Evolutionary conservation across 2,113 vertebrate species (phyloP), one percentile per base, ranked within the genome.

Genomic region (Mirza zaza): DNA sequence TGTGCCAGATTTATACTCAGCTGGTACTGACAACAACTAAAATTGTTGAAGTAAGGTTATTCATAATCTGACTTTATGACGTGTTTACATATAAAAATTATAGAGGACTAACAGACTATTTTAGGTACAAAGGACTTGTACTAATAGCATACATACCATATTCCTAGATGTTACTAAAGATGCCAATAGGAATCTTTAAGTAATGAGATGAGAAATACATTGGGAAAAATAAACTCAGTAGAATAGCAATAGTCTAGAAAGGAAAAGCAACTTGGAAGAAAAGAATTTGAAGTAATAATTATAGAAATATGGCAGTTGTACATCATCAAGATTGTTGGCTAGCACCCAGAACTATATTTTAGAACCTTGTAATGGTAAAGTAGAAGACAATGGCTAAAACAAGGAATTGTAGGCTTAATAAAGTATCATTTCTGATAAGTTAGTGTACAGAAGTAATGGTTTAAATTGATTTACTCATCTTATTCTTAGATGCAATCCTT

Each of bases 121-220:
- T 79, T 55, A 79, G 48, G 13, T 79, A 55, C 10, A 79, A 79
- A n/a, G 76, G 18, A 50, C 85, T 23, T 29, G 42, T 48, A 76
- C 8, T 76, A 45, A 21, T 45, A 79, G 80, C 18, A n/a, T 79
- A 25, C 63, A 52, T 23, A 23, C 17, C 45, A 5, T 42, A 17
- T 52, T 92, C 94, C n/a, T 83, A 9, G 71, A 25, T 85, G 65
- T 80, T 73, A n/a, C 45, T 73, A 61, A 91, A 91, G 84, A 68
- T 29, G n/a, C 63, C 29, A 42, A 3, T 84, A 39, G 25, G 25
- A 61, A 9, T 71, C 52, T 91, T n/a, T n/a, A 29, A 80, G 63
- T 70, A 88, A 76, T 52, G 63, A 70, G 77, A 17, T 80, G 87
- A 42, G 23, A 84, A 59, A 50, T 82, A 13, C 50, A 20, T 57